Conservation (phyloP, 2,888 invertebrate species). For the Dione vanillae region DNA sequence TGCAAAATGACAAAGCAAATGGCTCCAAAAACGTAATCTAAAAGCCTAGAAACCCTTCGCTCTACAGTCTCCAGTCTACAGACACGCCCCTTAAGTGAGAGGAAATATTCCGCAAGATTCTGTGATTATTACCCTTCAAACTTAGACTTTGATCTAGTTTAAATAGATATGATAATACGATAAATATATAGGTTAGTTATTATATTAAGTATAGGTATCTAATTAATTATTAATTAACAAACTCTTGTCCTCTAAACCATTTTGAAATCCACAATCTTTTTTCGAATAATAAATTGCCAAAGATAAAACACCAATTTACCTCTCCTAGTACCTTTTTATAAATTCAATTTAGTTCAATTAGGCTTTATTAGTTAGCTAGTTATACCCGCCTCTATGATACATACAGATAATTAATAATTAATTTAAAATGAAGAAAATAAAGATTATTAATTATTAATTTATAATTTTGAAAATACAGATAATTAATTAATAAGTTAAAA, state of each 20-base stretch:
- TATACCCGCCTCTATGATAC: not conserved
- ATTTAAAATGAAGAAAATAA: too few relatives aligned
- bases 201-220: slow-evolving; percentile 1
- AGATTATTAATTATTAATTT: too few relatives aligned
- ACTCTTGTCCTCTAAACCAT: slow-evolving; percentile 13
- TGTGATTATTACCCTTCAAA: slow-evolving; percentile 29
- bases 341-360: slow-evolving; percentile 35
- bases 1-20: not conserved
- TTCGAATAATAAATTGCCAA: slow-evolving; percentile 49
- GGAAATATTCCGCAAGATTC: slow-evolving; percentile 22
- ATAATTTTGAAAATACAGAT: too few relatives aligned
- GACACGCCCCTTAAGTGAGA: slow-evolving; percentile 12
- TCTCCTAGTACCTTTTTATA: slow-evolving; percentile 42
- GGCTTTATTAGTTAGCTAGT: slow-evolving; percentile 22
- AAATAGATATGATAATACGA: slow-evolving; percentile 24
- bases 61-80: not conserved
- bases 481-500: not conserved
- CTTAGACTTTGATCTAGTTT: slow-evolving; percentile 25
- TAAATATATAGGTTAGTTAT: slow-evolving; percentile 16
- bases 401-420: slow-evolving; percentile 11
- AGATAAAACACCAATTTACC: slow-evolving; percentile 51
- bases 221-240: slow-evolving; percentile 8
- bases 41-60: slow-evolving; percentile 10
- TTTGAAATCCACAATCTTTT: slow-evolving; percentile 32
- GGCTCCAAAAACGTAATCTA: slow-evolving; percentile 19